Conservation (phyloP, 2,113 vertebrate species). For the Cololabis saira region DNA sequence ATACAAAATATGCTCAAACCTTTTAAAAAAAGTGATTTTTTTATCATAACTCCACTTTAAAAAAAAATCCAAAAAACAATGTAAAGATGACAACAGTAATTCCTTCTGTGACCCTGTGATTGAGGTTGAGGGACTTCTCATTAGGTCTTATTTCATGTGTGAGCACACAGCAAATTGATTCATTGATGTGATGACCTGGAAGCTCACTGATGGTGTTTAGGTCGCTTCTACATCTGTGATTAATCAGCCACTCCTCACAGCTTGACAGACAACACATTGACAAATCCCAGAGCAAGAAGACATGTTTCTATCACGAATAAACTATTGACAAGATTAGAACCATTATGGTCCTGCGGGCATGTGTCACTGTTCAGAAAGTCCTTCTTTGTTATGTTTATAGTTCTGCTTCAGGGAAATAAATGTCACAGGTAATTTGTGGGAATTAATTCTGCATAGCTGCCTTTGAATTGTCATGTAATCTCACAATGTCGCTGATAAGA, state of each 20-base stretch:
- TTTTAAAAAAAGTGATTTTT: no score
- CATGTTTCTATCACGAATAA: not conserved
- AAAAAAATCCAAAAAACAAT: not conserved
- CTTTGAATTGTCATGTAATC: conserved; percentile 40
- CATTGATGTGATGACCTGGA: conserved; percentile 65
- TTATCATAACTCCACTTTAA: no score
- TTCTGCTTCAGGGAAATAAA: conserved; percentile 5
- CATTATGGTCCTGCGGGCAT: not conserved
- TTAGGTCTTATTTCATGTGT: conserved; percentile 67
- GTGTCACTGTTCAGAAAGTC: conserved; percentile 9
- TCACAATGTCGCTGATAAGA: conserved; percentile 47
- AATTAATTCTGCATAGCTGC: conserved; percentile 41
- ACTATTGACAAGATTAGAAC: not conserved
- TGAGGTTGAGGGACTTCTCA: conserved; percentile 63
- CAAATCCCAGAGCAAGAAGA: conserved; percentile 3
- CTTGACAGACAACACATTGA: conserved; percentile 32
- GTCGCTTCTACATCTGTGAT: conserved; percentile 56
- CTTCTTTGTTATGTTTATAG: conserved; percentile 10
- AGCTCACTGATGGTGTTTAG: conserved; percentile 44
- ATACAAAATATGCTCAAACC: no score
- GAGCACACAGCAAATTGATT: conserved; percentile 64
- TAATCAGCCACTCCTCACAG: conserved; percentile 52
- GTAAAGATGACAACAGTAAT: conserved; percentile 37
- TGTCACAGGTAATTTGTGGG: conserved; percentile 28
- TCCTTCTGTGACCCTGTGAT: conserved; percentile 53